Percentiles rank a stretch among this genome's conserved stretches.
These are phyloP conservation scores for Stictonetta naevosa DNA, from an alignment of 2,113 vertebrate genomes.

Conservation along the genomic window DNA sequence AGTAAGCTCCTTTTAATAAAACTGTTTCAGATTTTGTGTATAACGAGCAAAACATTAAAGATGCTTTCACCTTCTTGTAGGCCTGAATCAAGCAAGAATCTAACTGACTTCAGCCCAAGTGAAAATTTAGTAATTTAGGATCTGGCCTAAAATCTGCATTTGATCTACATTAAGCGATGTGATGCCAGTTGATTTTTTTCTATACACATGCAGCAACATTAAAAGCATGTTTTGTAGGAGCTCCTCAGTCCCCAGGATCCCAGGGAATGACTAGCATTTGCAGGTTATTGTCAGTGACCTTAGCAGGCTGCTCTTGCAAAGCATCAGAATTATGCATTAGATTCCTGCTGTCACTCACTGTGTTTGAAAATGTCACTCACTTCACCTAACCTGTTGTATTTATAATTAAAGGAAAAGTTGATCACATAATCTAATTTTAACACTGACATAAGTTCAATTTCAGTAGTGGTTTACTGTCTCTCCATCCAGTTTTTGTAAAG, in stretches of 20 bases:
- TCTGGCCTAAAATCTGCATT: not conserved
- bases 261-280: not conserved
- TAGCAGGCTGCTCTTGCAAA: not conserved
- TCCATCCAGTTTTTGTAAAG: not conserved
- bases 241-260: not conserved
- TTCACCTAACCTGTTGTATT: not conserved
- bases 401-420: not conserved
- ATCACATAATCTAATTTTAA: not conserved
- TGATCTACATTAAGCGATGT: not conserved
- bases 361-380: not conserved
- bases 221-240: not conserved
- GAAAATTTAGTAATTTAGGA: not conserved
- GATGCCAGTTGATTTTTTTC: not conserved
- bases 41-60: not conserved
- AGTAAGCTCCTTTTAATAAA: not conserved
- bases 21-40: not conserved
- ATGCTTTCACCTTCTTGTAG: not conserved
- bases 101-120: not conserved
- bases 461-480: not conserved
- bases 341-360: not conserved
- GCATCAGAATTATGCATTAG: not conserved
- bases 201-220: not conserved
- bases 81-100: not conserved
- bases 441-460: not conserved
- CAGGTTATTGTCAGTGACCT: not conserved